Percentiles rank a stretch among this genome's conserved stretches.
phyloP scores from a whole-genome alignment of 2,888 invertebrate genomes.

The Isotomurus palustris region DNA sequence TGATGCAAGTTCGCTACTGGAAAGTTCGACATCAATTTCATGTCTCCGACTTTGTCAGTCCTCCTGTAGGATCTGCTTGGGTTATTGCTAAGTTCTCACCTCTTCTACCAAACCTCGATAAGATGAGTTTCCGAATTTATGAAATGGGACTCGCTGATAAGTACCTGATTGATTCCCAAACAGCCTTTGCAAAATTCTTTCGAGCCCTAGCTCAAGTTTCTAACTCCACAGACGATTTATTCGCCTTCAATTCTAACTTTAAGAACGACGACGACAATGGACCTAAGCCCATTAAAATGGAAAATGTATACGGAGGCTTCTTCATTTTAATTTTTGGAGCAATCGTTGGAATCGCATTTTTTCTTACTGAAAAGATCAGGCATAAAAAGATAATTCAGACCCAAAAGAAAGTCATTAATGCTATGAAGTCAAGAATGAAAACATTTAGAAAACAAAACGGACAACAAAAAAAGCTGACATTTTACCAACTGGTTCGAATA shows the following conservation, averaged over 20 bases:
- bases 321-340: constrained; percentile 38
- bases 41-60: constrained; percentile 42
- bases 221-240: constrained; percentile 32
- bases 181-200: constrained; percentile 24
- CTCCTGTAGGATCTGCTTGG: constrained; percentile 44
- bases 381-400: constrained; percentile 2
- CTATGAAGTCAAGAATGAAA: constrained; percentile 2
- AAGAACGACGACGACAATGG: constrained; percentile 24
- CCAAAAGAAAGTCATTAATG: background rate
- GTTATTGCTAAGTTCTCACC: constrained; percentile 42
- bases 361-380: constrained; percentile 21
- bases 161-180: constrained; percentile 35
- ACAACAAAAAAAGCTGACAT: background rate
- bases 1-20: constrained; percentile 41
- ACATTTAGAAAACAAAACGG: constrained; percentile 1
- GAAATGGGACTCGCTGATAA: constrained; percentile 42
- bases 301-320: constrained; percentile 41
- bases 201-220: constrained; percentile 28
- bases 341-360: background rate
- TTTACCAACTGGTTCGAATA: constrained; percentile 9
- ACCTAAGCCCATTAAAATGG: constrained; percentile 38
- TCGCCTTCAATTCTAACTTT: constrained; percentile 35
- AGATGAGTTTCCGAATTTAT: constrained; percentile 27
- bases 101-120: constrained; percentile 30
- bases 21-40: constrained; percentile 37